These are phyloP conservation scores for Meles meles DNA, from an alignment of 2,113 vertebrate genomes.

Conservation along the genomic window DNA sequence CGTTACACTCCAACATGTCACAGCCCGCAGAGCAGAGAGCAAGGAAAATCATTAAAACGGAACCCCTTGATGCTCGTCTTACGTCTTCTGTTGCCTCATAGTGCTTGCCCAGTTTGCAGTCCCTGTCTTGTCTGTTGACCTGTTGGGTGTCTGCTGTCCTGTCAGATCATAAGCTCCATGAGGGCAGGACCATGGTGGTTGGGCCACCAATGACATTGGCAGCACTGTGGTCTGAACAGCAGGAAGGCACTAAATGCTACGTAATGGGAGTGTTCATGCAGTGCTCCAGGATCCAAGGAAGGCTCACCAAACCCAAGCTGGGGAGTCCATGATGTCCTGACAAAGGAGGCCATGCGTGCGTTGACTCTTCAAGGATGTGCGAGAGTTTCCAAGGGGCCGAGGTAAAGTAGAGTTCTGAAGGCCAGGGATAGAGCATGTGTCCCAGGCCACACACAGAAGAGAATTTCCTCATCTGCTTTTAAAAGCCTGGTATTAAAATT, in stretches of 20 bases:
- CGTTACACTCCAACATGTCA: neutral
- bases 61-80: neutral
- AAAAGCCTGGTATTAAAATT: neutral
- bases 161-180: neutral
- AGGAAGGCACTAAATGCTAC: neutral
- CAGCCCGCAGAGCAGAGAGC: neutral
- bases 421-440: neutral
- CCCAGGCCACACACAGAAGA: neutral
- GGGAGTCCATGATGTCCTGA: neutral
- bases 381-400: neutral
- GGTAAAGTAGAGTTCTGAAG: neutral
- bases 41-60: neutral
- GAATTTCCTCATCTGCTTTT: neutral
- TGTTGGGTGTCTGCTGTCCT: neutral
- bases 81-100: neutral
- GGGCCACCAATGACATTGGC: neutral
- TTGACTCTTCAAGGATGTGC: neutral
- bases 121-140: neutral
- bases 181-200: neutral
- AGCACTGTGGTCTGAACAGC: neutral
- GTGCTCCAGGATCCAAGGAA: accelerated
- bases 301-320: neutral
- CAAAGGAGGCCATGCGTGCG: neutral
- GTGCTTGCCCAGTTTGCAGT: neutral
- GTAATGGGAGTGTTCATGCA: neutral